Conservation (phyloP, 2,888 invertebrate genomes). For the Phaonia tiefii region DNA sequence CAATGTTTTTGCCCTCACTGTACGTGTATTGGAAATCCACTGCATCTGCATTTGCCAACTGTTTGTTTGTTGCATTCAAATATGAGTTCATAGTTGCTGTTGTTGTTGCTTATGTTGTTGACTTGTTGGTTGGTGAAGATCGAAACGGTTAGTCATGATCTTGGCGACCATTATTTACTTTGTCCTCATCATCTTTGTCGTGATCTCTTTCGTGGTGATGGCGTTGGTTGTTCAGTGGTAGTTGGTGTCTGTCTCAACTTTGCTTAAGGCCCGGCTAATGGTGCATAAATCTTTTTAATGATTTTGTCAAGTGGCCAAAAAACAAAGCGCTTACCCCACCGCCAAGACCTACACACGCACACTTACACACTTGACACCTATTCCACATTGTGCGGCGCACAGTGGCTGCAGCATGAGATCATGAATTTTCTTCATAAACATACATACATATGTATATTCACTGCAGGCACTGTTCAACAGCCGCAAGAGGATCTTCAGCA, state of each 20-base stretch:
- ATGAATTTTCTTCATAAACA: too few species aligned
- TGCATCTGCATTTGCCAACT: too few species aligned
- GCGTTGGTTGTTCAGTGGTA: too few species aligned
- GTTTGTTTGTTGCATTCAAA: conserved; percentile 11
- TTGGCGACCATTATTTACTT: conserved; percentile 58
- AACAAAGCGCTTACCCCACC: neutral
- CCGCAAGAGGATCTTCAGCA: conserved; percentile 9
- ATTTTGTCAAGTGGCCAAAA: conserved; percentile 76
- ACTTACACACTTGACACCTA: conserved; percentile 31
- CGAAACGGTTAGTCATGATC: conserved; percentile 62
- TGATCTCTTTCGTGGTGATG: neutral
- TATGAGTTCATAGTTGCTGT: conserved; percentile 41
- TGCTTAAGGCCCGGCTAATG: conserved; percentile 71
- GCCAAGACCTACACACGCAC: conserved; percentile 10
- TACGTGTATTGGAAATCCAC: too few species aligned
- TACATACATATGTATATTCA: too few species aligned
- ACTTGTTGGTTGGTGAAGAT: conserved; percentile 1
- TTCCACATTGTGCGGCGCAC: conserved; percentile 5
- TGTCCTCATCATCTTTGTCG: conserved; percentile 25
- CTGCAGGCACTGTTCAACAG: conserved; percentile 29
- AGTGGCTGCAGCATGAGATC: conserved; percentile 11
- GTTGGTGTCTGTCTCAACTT: conserved; percentile 35
- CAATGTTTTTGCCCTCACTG: too few species aligned
- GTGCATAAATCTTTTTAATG: conserved; percentile 78
- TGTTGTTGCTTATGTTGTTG: neutral